Conservation (phyloP, 2,797 vertebrate genomes). For the Chanos chanos region DNA sequence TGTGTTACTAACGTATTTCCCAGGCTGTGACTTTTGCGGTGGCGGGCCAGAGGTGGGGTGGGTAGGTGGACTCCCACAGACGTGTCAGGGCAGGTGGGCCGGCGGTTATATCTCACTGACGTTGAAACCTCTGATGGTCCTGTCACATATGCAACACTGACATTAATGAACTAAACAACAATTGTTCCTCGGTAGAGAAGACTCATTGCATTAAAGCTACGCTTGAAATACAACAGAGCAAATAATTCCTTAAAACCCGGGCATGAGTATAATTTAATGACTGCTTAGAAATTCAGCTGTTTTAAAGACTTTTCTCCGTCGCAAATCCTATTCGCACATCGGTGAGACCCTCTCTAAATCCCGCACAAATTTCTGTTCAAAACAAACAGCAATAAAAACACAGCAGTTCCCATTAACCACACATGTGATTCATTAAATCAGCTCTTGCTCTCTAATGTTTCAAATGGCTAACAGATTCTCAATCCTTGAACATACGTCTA, state of each 20-base stretch:
- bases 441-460: not conserved
- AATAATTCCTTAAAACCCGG: no score
- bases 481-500: not conserved
- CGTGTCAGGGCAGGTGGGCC: conserved; percentile 91
- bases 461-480: not conserved
- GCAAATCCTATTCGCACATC: not conserved
- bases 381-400: conserved; percentile 46
- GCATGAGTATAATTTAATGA: no score
- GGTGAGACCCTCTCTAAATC: not conserved
- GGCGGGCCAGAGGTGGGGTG: conserved; percentile 86
- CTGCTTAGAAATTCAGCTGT: no score
- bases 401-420: conserved; percentile 29
- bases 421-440: conserved; percentile 47
- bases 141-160: conserved; percentile 51
- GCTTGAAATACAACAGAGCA: no score
- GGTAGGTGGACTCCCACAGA: conserved; percentile 82
- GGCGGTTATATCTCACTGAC: conserved; percentile 78
- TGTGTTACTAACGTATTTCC: conserved; percentile 88
- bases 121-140: conserved; percentile 80
- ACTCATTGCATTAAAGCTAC: no score
- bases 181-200: no score
- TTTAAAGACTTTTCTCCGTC: not conserved
- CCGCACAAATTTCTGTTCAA: conserved; percentile 9
- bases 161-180: no score
- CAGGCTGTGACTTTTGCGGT: conserved; percentile 95